Percentiles rank a stretch among this genome's conserved stretches.
Evolutionary conservation across 1,140 invertebrate genomes (phyloP).

Genomic region (Diabrotica undecimpunctata): DNA sequence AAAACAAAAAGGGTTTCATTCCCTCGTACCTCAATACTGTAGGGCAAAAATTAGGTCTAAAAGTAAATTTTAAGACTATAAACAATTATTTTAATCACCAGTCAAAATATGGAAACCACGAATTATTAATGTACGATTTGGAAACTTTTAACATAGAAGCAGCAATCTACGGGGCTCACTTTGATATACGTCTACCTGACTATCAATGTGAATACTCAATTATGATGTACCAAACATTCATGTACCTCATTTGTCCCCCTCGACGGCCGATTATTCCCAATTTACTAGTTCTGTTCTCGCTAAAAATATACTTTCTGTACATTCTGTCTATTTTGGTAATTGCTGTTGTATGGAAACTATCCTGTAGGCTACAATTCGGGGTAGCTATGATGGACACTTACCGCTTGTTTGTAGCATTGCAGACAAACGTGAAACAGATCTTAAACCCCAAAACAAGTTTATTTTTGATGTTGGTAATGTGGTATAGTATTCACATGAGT

Average conservation of each 20-base stretch:
- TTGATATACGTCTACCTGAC: background rate
- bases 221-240: background rate
- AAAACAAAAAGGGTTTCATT: background rate
- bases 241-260: background rate
- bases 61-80: background rate
- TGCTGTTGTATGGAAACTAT: background rate
- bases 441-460: background rate
- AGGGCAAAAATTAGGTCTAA: background rate
- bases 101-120: background rate
- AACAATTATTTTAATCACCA: background rate
- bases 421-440: background rate
- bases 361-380: background rate
- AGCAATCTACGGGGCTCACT: background rate
- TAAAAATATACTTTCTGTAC: background rate
- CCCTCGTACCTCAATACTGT: background rate
- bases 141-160: background rate
- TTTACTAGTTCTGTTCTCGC: background rate
- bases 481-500: background rate
- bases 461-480: background rate
- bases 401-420: background rate
- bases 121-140: background rate
- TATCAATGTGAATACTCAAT: background rate
- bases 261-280: background rate
- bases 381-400: background rate
- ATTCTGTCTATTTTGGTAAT: background rate